phyloP scores from a whole-genome alignment of 2,888 invertebrate genomes.

The Leptinotarsa haldemani region DNA sequence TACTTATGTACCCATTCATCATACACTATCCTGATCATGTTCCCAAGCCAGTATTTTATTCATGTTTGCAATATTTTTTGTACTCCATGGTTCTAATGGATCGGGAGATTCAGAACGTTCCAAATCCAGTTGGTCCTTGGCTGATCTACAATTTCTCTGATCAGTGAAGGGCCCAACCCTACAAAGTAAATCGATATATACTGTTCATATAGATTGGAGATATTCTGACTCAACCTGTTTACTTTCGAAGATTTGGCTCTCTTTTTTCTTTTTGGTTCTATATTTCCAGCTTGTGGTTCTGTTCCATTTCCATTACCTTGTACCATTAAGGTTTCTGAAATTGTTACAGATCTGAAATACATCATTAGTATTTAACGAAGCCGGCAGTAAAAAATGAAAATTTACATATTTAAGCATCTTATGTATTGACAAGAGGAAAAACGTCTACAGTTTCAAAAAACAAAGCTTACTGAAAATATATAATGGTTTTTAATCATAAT shows the following conservation, averaged over 20 bases:
- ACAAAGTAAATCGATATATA: slow-evolving; percentile 45
- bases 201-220: neutral
- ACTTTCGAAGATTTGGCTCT: slow-evolving; percentile 61
- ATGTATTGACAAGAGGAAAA: no score
- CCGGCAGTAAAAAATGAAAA: no score
- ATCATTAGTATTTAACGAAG: neutral
- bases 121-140: slow-evolving; percentile 56
- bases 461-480: no score
- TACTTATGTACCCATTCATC: slow-evolving; percentile 45
- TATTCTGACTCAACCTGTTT: slow-evolving; percentile 57
- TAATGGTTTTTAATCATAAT: no score
- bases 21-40: slow-evolving; percentile 68
- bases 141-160: slow-evolving; percentile 65
- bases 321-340: slow-evolving; percentile 52
- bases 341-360: slow-evolving; percentile 46
- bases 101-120: slow-evolving; percentile 68
- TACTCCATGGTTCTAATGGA: slow-evolving; percentile 81
- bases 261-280: slow-evolving; percentile 56
- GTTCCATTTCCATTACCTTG: slow-evolving; percentile 58
- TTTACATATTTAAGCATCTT: no score
- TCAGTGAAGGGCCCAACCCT: slow-evolving; percentile 67
- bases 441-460: no score
- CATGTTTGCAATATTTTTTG: slow-evolving; percentile 76
- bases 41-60: slow-evolving; percentile 78
- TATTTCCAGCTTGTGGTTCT: slow-evolving; percentile 56